These are phyloP conservation scores for Scatophagus argus DNA, from an alignment of 2,113 vertebrate genomes.

Conservation along the genomic window DNA sequence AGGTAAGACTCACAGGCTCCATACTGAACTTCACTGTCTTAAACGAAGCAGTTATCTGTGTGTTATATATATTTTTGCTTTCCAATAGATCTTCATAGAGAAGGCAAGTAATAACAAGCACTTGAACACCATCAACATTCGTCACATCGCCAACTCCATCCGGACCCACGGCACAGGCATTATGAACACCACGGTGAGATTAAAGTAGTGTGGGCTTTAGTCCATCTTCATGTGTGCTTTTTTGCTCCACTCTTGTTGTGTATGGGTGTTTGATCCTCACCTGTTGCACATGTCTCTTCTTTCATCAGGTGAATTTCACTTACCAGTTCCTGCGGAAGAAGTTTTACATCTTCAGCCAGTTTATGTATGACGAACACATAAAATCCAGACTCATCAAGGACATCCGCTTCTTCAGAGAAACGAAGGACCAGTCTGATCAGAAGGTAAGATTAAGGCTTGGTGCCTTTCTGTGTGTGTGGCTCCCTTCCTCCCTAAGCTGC, in stretches of 20 bases:
- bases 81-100: conserved; percentile 95
- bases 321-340: conserved; percentile 99
- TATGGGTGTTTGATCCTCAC: neutral
- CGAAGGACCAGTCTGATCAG: conserved; percentile 98
- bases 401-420: conserved; percentile 98
- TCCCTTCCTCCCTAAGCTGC: no score
- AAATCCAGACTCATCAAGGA: conserved; percentile 99
- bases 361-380: conserved; percentile 99
- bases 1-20: conserved; percentile 80
- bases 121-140: conserved; percentile 99
- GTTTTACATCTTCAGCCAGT: conserved; percentile 99
- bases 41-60: neutral
- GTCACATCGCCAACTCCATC: conserved; percentile 98
- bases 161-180: conserved; percentile 98
- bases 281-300: neutral
- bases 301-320: conserved; percentile 94
- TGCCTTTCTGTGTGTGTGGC: no score
- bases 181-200: conserved; percentile 98
- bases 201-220: neutral
- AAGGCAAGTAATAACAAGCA: conserved; percentile 99
- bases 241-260: fast-evolving
- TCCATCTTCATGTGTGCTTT: neutral
- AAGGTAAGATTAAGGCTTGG: conserved; percentile 85
- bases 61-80: neutral
- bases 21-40: fast-evolving